Evolutionary conservation across 2,797 vertebrate species (phyloP), one percentile per base, ranked within the genome.

Genomic region (Mastacembelus armatus): DNA sequence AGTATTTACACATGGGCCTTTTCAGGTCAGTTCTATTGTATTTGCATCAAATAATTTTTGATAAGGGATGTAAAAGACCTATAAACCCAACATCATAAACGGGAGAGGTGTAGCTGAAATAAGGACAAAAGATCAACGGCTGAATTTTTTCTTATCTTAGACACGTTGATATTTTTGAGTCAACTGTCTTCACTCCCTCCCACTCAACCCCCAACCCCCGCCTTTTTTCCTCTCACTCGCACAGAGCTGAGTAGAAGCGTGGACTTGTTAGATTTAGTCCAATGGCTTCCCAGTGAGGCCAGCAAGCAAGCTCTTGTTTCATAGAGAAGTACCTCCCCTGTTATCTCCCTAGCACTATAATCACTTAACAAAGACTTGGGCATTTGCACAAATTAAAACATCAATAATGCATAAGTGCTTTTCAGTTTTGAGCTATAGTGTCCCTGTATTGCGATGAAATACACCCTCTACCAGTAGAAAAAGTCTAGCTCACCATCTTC

Each of bases 41-140:
- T 95, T 96, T 95, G 94, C 95, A 94, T 95, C 95, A 97, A 97
- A 96, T 96, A 95, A 91, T 93, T 93, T 94, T 93, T 93, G 93
- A 94, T 95, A 95, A 94, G 94, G 91, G 92, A 93, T 92, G 92
- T 94, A 94, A 94, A 94, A 94, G 90, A 86, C 77, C 92, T 91
- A 93, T 95, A 94, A 94, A 94, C 68, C 89, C 70, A 35, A 71
- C 80, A 86, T 89, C 92, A 93, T 94, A 94, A 94, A 94, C 86
- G 79, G 89, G 88, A 91, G 91, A 93, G 91, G 92, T 93, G 92
- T 80, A 91, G 81, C 82, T 89, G 78, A 91, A 94, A 91, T 91
- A 93, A 90, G 92, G 89, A 93, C 92, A 94, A 93, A 93, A 94
- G 93, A 94, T 94, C 92, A 94, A 93, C 90, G 85, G 85, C 68